phyloP scores from a whole-genome alignment of 2,888 invertebrate genomes.

The Acanthosoma haemorrhoidale region DNA sequence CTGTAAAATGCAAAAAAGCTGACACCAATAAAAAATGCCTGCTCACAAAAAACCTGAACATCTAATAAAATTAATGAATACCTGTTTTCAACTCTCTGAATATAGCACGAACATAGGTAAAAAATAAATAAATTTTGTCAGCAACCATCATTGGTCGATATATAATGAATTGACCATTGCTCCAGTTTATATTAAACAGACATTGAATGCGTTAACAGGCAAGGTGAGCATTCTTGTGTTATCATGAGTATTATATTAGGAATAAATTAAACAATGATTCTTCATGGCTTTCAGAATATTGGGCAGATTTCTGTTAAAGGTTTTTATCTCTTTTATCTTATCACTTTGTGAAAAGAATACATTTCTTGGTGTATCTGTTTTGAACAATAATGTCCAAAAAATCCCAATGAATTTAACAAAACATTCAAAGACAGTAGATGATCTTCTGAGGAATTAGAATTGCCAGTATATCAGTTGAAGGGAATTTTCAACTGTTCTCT shows the following conservation, averaged over 20 bases:
- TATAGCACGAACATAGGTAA: too few relatives aligned
- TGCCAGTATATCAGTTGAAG: constrained; percentile 77
- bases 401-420: constrained; percentile 45
- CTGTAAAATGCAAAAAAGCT: too few relatives aligned
- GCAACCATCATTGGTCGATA: too few relatives aligned
- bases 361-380: constrained; percentile 63
- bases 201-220: constrained; percentile 90
- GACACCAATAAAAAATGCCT: too few relatives aligned
- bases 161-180: constrained; percentile 66
- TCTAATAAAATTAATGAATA: too few relatives aligned
- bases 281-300: constrained; percentile 75
- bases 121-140: too few relatives aligned
- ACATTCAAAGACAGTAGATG: constrained; percentile 75
- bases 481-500: constrained; percentile 82
- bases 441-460: constrained; percentile 75
- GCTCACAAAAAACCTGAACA: too few relatives aligned
- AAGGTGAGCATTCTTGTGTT: constrained; percentile 96
- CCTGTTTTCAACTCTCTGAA: too few relatives aligned
- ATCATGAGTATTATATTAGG: constrained; percentile 72
- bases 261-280: too few relatives aligned
- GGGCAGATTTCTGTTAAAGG: constrained; percentile 77
- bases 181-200: constrained; percentile 92
- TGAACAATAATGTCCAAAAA: constrained; percentile 49
- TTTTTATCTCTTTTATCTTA: constrained; percentile 71
- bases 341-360: constrained; percentile 65